Evolutionary conservation across 2,888 invertebrate species (phyloP), one percentile per base, ranked within the genome.

Genomic region (Xestia rhomboidea): DNA sequence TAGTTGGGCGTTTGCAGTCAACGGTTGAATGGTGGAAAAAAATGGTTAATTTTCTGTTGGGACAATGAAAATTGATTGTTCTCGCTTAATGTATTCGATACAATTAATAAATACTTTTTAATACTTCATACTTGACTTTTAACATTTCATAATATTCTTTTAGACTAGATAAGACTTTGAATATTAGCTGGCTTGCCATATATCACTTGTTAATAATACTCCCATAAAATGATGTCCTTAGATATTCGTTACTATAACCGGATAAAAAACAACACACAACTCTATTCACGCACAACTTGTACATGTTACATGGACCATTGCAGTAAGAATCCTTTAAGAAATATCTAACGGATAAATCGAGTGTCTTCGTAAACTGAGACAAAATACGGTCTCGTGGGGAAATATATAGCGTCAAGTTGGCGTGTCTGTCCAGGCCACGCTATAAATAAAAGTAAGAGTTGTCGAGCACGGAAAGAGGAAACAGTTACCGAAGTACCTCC

Each of bases 361-460:
- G 62, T 34, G 69, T 62, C 46, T 76, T 70, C 66, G 51, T 80
- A 76, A 82, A 82, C 66, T 46, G 82, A 76, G 70, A 77, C 82
- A 77, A 77, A 82, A 82, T 77, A 70, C 70, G 54, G 54, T 71
- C 77, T 82, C 70, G 13, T 15, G n/a, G 38, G 67, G 46, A 70
- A 67, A 82, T 77, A 82, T 77, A 82, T 68, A 46, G 80, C 67
- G 18, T 68, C 24, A 38, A 67, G 77, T 49, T 34, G 77, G 69
- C 62, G 60, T n/a, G 54, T 3, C 77, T 77, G 70, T 70, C 70
- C 64, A 34, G 1, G 18, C 24, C 6, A 41, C 54, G 70, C 62
- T 13, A 68, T 63, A 82, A 63, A 82, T 81, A 82, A 21, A 68
- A 21, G 46, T 41, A 82, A 82, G 62, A 77, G 70, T 63, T 41